Conservation (phyloP, 2,113 vertebrate genomes). For the Cyprinodon tularosa region DNA sequence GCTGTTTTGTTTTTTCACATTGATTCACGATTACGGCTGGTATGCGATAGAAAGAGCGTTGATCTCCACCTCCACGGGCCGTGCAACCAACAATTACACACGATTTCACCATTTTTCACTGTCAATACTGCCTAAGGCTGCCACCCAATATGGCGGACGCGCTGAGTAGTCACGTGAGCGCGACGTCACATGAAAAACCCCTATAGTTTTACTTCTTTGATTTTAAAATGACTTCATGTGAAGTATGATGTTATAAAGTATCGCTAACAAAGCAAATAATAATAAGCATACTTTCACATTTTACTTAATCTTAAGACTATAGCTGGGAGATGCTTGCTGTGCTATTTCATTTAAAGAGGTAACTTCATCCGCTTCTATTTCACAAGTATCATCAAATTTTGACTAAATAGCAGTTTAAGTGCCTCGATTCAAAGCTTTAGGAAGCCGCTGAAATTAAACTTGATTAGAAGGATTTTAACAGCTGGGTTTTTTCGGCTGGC, state of each 20-base stretch:
- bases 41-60: too few species aligned
- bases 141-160: too few species aligned
- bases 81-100: too few species aligned
- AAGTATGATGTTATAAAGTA: slow-evolving; percentile 38
- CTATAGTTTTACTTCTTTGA: slow-evolving; percentile 26
- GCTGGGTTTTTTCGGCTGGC: neutral
- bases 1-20: too few species aligned
- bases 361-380: slow-evolving; percentile 21
- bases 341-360: slow-evolving; percentile 36
- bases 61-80: too few species aligned
- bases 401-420: slow-evolving; percentile 14
- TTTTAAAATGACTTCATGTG: slow-evolving; percentile 26
- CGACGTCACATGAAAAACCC: too few species aligned
- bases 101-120: too few species aligned
- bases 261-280: slow-evolving; percentile 41
- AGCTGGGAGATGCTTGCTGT: slow-evolving; percentile 35
- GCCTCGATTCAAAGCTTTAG: slow-evolving; percentile 6
- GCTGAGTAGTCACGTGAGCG: too few species aligned
- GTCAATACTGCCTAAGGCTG: too few species aligned
- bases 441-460: neutral
- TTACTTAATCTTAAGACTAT: slow-evolving; percentile 36
- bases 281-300: slow-evolving; percentile 46
- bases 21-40: too few species aligned
- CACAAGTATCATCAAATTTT: slow-evolving; percentile 15
- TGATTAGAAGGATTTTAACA: slow-evolving; percentile 13